A percentile compares a stretch with the other conserved stretches of the same genome.
These are phyloP conservation scores for Drosophila neotestacea DNA, from an alignment of 2,888 invertebrate genomes.

Conservation along the genomic window DNA sequence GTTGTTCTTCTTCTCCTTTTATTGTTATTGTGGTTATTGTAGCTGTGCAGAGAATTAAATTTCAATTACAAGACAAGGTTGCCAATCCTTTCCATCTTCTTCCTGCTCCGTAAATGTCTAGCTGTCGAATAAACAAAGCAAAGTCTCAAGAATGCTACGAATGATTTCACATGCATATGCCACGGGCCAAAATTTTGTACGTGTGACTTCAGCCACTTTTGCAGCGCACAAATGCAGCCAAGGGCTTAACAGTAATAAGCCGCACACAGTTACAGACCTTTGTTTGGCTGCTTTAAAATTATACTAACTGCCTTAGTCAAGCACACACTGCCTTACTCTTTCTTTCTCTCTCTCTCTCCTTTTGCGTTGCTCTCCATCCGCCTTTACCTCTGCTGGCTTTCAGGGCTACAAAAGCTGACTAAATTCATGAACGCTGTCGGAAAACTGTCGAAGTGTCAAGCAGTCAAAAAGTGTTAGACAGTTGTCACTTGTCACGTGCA, in stretches of 20 bases:
- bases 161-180: slow-evolving; percentile 70
- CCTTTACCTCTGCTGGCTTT: slow-evolving; percentile 37
- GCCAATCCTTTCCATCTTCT: neutral
- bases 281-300: slow-evolving; percentile 56
- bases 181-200: slow-evolving; percentile 65
- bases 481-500: slow-evolving; percentile 55
- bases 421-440: slow-evolving; percentile 64
- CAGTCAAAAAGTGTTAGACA: slow-evolving; percentile 43
- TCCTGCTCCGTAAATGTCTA: slow-evolving; percentile 2
- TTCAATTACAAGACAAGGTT: slow-evolving; percentile 54
- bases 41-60: slow-evolving; percentile 50
- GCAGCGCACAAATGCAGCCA: slow-evolving; percentile 5
- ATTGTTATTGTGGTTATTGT: slow-evolving; percentile 23
- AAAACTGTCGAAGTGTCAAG: slow-evolving; percentile 75
- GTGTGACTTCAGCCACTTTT: slow-evolving; percentile 71
- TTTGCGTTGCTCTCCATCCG: neutral
- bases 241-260: slow-evolving; percentile 16
- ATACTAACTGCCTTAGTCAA: slow-evolving; percentile 36
- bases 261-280: slow-evolving; percentile 23
- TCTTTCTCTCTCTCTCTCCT: neutral
- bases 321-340: slow-evolving; percentile 27
- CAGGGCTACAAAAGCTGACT: slow-evolving; percentile 46
- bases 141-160: slow-evolving; percentile 37
- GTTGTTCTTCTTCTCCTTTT: neutral
- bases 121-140: slow-evolving; percentile 41